Base-by-base conservation (phyloP, 1,140 invertebrate genomes). In the Monochamus saltuarius region DNA sequence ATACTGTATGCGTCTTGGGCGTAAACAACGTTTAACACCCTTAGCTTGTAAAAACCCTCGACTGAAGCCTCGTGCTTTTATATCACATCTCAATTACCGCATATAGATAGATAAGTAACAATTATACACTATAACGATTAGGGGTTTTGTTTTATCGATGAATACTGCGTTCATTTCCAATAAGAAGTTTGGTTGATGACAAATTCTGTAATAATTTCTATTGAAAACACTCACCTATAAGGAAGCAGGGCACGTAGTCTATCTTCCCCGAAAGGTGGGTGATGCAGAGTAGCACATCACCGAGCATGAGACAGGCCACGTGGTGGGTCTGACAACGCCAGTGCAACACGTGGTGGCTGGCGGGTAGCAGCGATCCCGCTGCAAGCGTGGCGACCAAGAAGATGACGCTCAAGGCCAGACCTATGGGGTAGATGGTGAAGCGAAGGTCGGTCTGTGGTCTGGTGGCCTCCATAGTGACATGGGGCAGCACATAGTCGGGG, bases 311-410 rank as follows among this genome's bases (percentile, higher is more conserved):
- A 72, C 89, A 90, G 46, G 85, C 85, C 60, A 92, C 88, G 75
- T 92, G 89, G 78, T 89, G 85, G 51, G 89, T 90, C 80, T 92
- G 90, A 72, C 89, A 91, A 58, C 88, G 82, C 89, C 89, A 91
- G 76, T 92, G 90, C 58, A 92, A 79, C 45, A 89, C 88, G 81
- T 91, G 89, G 79, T 92, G 89, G 56, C 87, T 87, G 13, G 87
- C 85, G 22, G 89, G 89, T 69, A 92, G 77, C 62, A 90, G 80
- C 70, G 86, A 89, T 7, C 88, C 87, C 1, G 88, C 85, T 3
- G 84, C 85, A 66, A 92, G 75, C 29, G 90, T 91, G 2, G 89
- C 87, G 10, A 86, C 84, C 74, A 91, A 75, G 76, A 92, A 92
- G 49, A 89, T 82, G 2, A 86, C 87, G 56, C 88, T 89, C 56